Percentiles rank a stretch among this genome's conserved stretches.
phyloP scores from a whole-genome alignment of 2,113 vertebrate genomes.

The Heliornis fulica region DNA sequence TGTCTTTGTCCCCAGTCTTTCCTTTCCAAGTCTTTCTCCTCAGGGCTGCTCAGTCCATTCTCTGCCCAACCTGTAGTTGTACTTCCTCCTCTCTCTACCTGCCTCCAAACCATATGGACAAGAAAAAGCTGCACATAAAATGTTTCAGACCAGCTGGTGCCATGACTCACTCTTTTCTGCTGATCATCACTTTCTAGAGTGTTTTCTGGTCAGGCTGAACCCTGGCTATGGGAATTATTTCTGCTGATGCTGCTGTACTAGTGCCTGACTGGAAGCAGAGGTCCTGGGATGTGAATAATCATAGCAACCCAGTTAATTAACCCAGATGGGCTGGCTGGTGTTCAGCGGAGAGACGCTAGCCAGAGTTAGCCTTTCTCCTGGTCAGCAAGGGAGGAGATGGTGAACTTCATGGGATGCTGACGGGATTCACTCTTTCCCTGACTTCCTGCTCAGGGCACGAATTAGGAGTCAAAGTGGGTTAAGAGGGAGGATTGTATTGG shows the following conservation, averaged over 20 bases:
- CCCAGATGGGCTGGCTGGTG: background rate
- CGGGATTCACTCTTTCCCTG: fast-evolving
- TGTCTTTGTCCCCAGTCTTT: no score
- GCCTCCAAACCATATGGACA: background rate
- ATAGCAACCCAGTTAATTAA: background rate
- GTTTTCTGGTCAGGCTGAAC: background rate
- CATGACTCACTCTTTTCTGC: background rate
- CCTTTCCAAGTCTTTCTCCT: no score
- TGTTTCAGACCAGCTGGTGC: background rate
- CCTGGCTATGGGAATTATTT: background rate
- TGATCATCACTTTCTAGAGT: background rate
- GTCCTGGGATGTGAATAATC: background rate
- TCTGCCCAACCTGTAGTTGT: background rate
- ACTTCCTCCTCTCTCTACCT: background rate
- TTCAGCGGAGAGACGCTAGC: background rate
- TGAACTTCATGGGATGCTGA: background rate
- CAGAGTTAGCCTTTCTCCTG: background rate
- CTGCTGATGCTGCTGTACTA: background rate
- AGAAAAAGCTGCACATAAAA: background rate
- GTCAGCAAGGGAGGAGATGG: background rate
- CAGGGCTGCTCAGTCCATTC: no score
- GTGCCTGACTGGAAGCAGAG: background rate
- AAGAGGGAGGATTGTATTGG: background rate
- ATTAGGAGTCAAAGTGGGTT: background rate
- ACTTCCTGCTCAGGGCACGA: background rate